Evolutionary conservation across 2,888 invertebrate species (phyloP), one percentile per base, ranked within the genome.

Genomic region (Venusia cambrica): DNA sequence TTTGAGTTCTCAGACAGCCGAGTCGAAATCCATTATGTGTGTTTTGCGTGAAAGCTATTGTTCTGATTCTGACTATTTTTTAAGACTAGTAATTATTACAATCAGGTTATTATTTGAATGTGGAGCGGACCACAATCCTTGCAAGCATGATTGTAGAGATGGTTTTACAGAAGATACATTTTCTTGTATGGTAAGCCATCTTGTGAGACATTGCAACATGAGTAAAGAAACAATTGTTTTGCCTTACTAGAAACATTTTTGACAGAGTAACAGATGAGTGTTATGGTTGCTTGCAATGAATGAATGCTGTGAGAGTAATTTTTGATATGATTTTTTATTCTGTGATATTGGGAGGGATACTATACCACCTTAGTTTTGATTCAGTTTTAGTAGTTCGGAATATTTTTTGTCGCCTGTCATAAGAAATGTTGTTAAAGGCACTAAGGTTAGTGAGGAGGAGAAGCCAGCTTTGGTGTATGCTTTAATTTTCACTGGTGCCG

Each of bases 401-500:
- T 49, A 37, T 41, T 43, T 38, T 31, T 33, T 30, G 53, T 47
- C 59, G 60, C 55, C 51, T 58, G 51, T 58, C 53, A 48, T 64
- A 62, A 68, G 64, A 66, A 67, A 67, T 65, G 66, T 69, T 68
- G 73, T 72, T 71, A 69, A 73, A 73, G 75, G 75, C 79, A 80
- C 73, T 74, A 74, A 49, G 69, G 57, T 60, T 70, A 67, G 64
- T 66, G 66, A 67, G 73, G 68, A 79, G 80, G 76, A 72, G 79
- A 74, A 75, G 85, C 79, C 85, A 85, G 85, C 83, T 80, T 81
- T 73, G 78, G 81, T 83, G 78, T 80, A 72, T 64, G 64, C 71
- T 63, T 72, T 68, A 62, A 62, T 63, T 60, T 63, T 66, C 67
- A 66, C 57, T 66, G 70, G 74, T 76, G 76, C 74, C 71, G 80